Percentiles rank a stretch among this genome's conserved stretches.
phyloP scores from a whole-genome alignment of 2,888 invertebrate genomes.

The Falcaria lacertinaria region DNA sequence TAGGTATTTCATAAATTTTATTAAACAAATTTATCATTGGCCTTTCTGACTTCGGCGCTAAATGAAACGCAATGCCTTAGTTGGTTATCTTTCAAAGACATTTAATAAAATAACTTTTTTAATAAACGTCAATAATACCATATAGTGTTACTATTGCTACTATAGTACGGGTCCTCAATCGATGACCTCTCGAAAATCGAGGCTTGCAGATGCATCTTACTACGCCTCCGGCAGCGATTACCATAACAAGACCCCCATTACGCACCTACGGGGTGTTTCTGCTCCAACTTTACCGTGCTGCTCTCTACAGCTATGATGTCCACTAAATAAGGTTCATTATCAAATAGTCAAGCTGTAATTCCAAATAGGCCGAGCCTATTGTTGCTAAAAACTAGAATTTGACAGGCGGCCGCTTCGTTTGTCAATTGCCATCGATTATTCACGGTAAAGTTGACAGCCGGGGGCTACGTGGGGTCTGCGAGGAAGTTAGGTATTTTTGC shows the following conservation, averaged over 20 bases:
- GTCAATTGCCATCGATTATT: slow-evolving; percentile 77
- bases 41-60: no score
- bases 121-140: no score
- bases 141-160: not conserved
- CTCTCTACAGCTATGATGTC: slow-evolving; percentile 2
- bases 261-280: slow-evolving; percentile 50
- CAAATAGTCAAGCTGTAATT: slow-evolving; percentile 3
- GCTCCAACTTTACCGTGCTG: slow-evolving; percentile 19
- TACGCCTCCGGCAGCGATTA: slow-evolving; percentile 66
- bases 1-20: no score
- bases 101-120: no score
- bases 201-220: slow-evolving; percentile 46
- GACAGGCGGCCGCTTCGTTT: slow-evolving; percentile 78
- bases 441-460: slow-evolving; percentile 65
- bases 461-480: slow-evolving; percentile 59
- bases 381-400: slow-evolving; percentile 74
- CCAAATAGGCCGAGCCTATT: slow-evolving; percentile 39
- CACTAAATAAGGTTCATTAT: slow-evolving; percentile 19
- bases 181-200: slow-evolving; percentile 52
- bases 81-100: no score
- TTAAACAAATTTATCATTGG: no score
- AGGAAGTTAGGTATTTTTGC: slow-evolving; percentile 71
- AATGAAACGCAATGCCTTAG: no score
- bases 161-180: slow-evolving; percentile 34
- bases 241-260: slow-evolving; percentile 77